Conservation (phyloP, 2,113 vertebrate species). For the Embiotoca jacksoni region DNA sequence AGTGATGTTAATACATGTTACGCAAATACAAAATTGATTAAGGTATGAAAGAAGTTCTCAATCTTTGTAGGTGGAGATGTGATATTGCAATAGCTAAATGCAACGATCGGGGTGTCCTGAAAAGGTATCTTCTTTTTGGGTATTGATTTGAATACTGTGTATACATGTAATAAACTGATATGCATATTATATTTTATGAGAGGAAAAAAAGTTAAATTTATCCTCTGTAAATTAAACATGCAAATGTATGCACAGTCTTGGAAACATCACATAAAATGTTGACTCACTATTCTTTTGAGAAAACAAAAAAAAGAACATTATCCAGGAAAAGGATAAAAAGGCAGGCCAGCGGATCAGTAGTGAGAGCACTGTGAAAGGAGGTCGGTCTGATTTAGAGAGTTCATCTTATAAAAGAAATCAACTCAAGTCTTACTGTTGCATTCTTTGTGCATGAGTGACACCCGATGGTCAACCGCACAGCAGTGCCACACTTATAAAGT, state of each 20-base stretch:
- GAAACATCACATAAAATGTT: constrained; percentile 2
- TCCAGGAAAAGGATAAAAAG: not conserved
- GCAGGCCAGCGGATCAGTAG: not conserved
- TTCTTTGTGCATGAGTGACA: constrained; percentile 80
- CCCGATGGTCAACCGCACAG: constrained; percentile 71
- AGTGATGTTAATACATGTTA: too few species aligned
- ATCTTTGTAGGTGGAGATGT: too few species aligned
- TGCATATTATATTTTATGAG: too few species aligned
- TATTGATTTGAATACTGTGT: too few species aligned
- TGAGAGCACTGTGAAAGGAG: not conserved
- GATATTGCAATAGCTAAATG: too few species aligned
- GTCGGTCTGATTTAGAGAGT: not conserved
- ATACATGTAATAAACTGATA: too few species aligned
- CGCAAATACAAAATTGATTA: too few species aligned
- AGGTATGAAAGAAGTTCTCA: too few species aligned
- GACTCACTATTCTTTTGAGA: not conserved
- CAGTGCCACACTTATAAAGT: constrained; percentile 32
- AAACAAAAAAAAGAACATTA: not conserved
- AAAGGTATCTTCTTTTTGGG: too few species aligned
- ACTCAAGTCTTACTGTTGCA: constrained; percentile 15
- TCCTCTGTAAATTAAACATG: too few species aligned
- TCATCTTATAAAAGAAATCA: not conserved
- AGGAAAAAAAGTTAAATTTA: too few species aligned
- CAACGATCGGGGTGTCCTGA: too few species aligned
- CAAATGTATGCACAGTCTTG: not conserved